phyloP scores from a whole-genome alignment of 2,888 invertebrate genomes.

The Cynaeus angustus region DNA sequence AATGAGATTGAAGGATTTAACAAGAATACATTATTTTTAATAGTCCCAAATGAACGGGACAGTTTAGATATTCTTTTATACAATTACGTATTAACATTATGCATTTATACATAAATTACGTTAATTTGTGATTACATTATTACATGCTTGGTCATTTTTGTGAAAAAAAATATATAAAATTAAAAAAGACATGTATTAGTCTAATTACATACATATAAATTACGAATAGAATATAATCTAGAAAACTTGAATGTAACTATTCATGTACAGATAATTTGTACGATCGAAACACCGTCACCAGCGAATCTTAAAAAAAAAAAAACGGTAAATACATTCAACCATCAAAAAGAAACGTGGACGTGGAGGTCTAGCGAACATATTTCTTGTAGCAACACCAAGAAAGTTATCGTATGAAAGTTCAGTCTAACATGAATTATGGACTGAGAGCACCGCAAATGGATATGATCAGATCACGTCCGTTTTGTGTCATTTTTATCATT shows the following conservation, averaged over 20 bases:
- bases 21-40: conserved; percentile 62
- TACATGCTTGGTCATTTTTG: conserved; percentile 61
- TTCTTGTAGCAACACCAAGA: conserved; percentile 50
- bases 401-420: conserved; percentile 49
- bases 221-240: conserved; percentile 50
- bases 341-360: conserved; percentile 21
- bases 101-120: conserved; percentile 62
- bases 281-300: conserved; percentile 50
- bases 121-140: conserved; percentile 57
- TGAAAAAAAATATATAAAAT: conserved; percentile 59
- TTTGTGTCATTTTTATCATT: conserved; percentile 26
- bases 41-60: conserved; percentile 48
- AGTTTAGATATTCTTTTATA: conserved; percentile 53
- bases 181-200: conserved; percentile 56
- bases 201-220: conserved; percentile 51
- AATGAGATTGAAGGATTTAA: conserved; percentile 59
- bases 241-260: conserved; percentile 48
- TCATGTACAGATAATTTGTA: conserved; percentile 53
- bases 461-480: conserved; percentile 49
- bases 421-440: conserved; percentile 50
- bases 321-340: conserved; percentile 17
- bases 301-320: conserved; percentile 23
- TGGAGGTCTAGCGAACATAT: conserved; percentile 30
- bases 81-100: conserved; percentile 64
- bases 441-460: conserved; percentile 58